Evolutionary conservation across 1,140 invertebrate genomes (phyloP).

Genomic region (Zaprionus davidi): DNA sequence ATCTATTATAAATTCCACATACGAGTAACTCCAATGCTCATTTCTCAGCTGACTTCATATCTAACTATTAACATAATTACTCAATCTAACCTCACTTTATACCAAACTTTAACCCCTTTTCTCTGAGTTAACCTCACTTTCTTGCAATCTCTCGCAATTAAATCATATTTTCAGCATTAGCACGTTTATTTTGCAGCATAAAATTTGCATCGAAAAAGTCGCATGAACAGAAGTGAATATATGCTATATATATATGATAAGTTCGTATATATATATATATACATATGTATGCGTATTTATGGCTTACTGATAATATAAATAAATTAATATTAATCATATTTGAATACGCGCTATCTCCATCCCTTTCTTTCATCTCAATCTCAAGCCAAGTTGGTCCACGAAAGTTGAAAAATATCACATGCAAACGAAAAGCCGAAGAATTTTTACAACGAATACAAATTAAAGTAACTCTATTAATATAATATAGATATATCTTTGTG

Average conservation of each 20-base stretch:
- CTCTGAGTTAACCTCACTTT: neutral
- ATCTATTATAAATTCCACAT: too few species aligned
- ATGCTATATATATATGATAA: neutral
- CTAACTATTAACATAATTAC: too few species aligned
- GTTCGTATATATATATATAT: neutral
- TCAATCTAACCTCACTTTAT: too few species aligned
- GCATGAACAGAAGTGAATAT: constrained; percentile 5
- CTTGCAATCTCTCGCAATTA: neutral
- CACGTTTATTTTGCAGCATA: constrained; percentile 9
- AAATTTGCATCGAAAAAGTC: constrained; percentile 8
- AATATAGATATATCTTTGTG: neutral
- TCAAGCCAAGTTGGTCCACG: constrained; percentile 2
- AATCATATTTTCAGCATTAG: neutral
- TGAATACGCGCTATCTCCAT: neutral
- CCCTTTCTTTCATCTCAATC: neutral
- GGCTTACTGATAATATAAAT: constrained; percentile 9
- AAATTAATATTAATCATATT: constrained; percentile 10
- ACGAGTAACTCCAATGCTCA: too few species aligned
- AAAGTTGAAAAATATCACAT: constrained; percentile 11
- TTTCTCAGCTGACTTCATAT: too few species aligned
- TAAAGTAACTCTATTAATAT: neutral
- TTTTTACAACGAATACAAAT: neutral
- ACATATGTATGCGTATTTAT: neutral
- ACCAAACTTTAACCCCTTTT: too few species aligned
- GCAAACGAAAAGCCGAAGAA: constrained; percentile 1